phyloP scores from a whole-genome alignment of 2,113 vertebrate genomes.

The Struthidea cinerea region DNA sequence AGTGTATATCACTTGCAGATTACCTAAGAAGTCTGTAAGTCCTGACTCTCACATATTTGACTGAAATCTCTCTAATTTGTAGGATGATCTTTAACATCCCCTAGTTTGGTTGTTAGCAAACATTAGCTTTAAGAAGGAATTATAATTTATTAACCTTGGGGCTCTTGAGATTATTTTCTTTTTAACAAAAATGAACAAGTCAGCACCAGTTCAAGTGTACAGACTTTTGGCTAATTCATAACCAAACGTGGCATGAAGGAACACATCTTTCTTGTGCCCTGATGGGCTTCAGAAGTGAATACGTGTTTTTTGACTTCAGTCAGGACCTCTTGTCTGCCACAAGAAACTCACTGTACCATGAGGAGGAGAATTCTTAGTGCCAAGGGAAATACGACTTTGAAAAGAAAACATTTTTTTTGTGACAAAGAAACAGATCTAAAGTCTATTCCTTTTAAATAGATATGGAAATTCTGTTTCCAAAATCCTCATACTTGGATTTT shows the following conservation, averaged over 20 bases:
- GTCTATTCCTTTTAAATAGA: background rate
- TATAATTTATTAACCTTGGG: background rate
- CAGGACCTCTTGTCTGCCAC: background rate
- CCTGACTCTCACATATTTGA: background rate
- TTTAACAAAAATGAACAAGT: background rate
- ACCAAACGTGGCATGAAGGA: background rate
- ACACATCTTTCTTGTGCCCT: background rate
- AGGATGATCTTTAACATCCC: background rate
- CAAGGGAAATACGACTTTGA: background rate
- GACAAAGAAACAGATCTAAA: background rate
- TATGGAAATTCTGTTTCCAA: background rate
- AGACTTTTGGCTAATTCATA: background rate
- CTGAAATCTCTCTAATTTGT: background rate
- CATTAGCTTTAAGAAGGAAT: background rate
- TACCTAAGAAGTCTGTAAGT: background rate
- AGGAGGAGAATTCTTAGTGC: background rate
- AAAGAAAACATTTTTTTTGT: background rate
- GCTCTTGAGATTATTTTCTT: background rate
- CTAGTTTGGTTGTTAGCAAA: background rate
- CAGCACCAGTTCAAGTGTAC: background rate
- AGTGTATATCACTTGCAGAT: background rate
- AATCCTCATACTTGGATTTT: background rate
- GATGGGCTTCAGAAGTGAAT: background rate
- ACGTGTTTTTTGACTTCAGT: background rate
- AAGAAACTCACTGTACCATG: background rate